Evolutionary conservation across 2,113 vertebrate genomes (phyloP), one percentile per base, ranked within the genome.

Genomic region (Pseudorhombus dupliciocellatus): DNA sequence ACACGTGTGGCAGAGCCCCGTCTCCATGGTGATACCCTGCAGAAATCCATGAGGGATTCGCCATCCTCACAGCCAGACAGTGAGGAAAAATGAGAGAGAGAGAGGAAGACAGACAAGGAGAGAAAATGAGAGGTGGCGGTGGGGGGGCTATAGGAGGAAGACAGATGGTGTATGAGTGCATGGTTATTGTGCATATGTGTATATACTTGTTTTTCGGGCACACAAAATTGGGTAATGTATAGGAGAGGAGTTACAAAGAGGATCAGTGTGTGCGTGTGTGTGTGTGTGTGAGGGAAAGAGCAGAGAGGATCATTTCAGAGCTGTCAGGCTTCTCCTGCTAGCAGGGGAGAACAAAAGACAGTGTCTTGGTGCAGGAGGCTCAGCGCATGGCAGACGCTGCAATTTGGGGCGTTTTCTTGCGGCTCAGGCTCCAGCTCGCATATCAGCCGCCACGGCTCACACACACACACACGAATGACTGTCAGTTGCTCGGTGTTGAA

Each of bases 11-110:
- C 86, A 92, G 87, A 92, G 91, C 85, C 85, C 85, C 85, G 93
- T 94, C 92, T 88, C 94, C 93, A 94, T 94, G 94, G 94, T 93
- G 94, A 94, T 93, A 92, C 89, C 87, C 92, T 88, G 90, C 90
- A 92, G 90, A 93, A 94, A 93, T 92, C 91, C 92, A 91, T 88
- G 89, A 91, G 93, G 93, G 93, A 94, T 93, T 93, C 84, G 76
- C 90, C 90, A 88, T 91, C 85, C 92, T 91, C 84, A 66, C 87
- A 88, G 79, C 77, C 86, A 90, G 91, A 69, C 85, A 90, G 89
- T 62, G 34, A 83, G 87, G 85, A 80, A 66, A 74, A 87, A 85
- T 63, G 56, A 76, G 84, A 64, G 58, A 61, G 53, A 74, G 84
- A 64, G 61, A 63, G 54, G 66, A 59, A 80, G 79, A 84, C 54